These are phyloP conservation scores for Psilopsiagon aymara DNA, from an alignment of 2,113 vertebrate species.

Conservation along the genomic window DNA sequence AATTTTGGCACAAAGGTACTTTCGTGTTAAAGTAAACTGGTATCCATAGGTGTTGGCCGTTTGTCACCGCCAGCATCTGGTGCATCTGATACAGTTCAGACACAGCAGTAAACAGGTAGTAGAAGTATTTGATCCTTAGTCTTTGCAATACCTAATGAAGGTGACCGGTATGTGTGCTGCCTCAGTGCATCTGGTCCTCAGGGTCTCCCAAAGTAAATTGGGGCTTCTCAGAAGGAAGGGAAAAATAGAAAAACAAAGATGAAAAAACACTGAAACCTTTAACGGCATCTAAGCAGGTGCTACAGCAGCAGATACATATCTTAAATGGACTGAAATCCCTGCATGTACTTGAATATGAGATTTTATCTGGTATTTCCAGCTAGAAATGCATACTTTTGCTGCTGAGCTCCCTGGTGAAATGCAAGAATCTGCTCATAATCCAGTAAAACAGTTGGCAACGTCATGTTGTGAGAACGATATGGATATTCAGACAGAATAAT, in stretches of 20 bases:
- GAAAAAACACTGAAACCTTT: not conserved
- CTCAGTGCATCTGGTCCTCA: not conserved
- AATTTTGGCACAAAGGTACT: not conserved
- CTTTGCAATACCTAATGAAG: not conserved
- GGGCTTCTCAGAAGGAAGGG: not conserved
- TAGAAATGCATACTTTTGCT: not conserved
- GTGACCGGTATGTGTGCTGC: not conserved
- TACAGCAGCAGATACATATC: not conserved
- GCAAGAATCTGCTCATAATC: not conserved
- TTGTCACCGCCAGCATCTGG: too few relatives aligned
- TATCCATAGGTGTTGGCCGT: not conserved
- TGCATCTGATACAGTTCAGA: not conserved
- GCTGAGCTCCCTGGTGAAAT: not conserved
- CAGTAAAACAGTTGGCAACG: not conserved
- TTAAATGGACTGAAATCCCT: not conserved
- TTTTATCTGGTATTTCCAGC: not conserved
- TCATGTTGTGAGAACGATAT: not conserved
- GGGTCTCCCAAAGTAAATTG: not conserved
- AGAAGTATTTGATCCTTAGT: not conserved
- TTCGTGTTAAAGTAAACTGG: not conserved
- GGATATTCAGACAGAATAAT: not conserved
- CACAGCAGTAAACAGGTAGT: not conserved
- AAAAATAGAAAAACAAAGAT: not conserved
- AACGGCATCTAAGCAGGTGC: not conserved
- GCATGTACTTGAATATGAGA: not conserved